Conservation (phyloP, 2,113 vertebrate species). For the Phoenicopterus ruber region DNA sequence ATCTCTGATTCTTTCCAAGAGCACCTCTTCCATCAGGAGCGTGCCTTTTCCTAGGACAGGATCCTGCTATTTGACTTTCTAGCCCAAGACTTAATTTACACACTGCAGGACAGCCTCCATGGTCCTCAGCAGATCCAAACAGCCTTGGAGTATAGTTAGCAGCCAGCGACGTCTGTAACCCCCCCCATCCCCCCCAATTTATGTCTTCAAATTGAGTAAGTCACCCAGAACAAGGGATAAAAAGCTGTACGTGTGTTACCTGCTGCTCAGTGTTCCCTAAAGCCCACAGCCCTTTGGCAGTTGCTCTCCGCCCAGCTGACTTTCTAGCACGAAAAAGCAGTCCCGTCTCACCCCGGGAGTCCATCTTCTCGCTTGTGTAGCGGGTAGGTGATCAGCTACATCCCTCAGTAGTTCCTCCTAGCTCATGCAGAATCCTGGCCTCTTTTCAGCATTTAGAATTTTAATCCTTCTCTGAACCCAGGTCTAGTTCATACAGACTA, state of each 20-base stretch:
- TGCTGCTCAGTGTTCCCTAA: background rate
- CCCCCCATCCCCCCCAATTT: background rate
- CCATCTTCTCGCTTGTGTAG: background rate
- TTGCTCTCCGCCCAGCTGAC: background rate
- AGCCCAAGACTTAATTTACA: background rate
- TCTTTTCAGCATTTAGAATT: background rate
- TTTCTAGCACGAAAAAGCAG: background rate
- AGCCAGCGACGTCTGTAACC: background rate
- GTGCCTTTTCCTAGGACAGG: background rate
- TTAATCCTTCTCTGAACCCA: background rate
- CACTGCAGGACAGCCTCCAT: fast-evolving
- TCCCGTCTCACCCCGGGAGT: background rate
- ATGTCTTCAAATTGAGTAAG: background rate
- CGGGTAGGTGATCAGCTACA: background rate
- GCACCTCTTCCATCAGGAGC: background rate
- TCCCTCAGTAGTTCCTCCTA: background rate
- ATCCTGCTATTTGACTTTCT: background rate
- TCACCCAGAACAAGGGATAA: background rate
- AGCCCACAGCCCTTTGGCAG: background rate
- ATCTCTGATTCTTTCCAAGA: background rate
- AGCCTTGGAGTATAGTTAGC: background rate
- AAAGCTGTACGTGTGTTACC: background rate
- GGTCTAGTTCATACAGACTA: background rate
- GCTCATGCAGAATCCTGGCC: background rate
- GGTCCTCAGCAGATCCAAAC: background rate